These are phyloP conservation scores for Pogonocherus hispidulus DNA, from an alignment of 2,888 invertebrate species.

Conservation along the genomic window DNA sequence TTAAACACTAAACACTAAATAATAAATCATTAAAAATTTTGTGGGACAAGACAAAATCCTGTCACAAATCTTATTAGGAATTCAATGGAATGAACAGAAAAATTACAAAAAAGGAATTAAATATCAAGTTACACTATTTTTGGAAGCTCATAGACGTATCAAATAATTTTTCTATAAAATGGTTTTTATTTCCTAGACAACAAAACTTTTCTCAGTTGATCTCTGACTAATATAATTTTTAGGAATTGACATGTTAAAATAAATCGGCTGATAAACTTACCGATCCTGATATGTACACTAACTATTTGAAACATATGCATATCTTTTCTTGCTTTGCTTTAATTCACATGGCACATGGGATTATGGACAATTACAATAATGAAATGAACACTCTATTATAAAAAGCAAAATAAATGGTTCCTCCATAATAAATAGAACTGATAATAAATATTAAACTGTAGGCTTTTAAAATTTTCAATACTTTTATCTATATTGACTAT, in stretches of 20 bases:
- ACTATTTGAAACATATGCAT: constrained; percentile 44
- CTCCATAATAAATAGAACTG: neutral
- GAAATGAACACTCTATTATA: neutral
- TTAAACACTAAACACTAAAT: constrained; percentile 5
- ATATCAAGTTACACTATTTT: constrained; percentile 16
- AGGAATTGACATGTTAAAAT: constrained; percentile 53
- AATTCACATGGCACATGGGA: constrained; percentile 40
- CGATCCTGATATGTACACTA: constrained; percentile 56
- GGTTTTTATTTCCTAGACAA: constrained; percentile 42
- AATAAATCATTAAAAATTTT: constrained; percentile 11
- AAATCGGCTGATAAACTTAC: constrained; percentile 37
- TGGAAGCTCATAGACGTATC: constrained; percentile 55
- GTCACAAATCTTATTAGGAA: neutral
- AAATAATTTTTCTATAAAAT: constrained; percentile 22
- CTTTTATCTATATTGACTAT: too few species aligned
- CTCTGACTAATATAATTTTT: constrained; percentile 37
- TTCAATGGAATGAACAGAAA: constrained; percentile 43
- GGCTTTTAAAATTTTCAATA: too few species aligned
- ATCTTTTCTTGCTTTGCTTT: constrained; percentile 33
- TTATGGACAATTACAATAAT: neutral
- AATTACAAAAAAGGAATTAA: constrained; percentile 1
- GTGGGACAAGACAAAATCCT: neutral
- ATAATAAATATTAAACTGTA: neutral
- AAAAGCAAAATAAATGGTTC: neutral
- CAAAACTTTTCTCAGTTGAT: constrained; percentile 39